A percentile compares a stretch with the other conserved stretches of the same genome.
Conservation (phyloP, 2,888 invertebrate genomes). For the Portevinia maculata region DNA sequence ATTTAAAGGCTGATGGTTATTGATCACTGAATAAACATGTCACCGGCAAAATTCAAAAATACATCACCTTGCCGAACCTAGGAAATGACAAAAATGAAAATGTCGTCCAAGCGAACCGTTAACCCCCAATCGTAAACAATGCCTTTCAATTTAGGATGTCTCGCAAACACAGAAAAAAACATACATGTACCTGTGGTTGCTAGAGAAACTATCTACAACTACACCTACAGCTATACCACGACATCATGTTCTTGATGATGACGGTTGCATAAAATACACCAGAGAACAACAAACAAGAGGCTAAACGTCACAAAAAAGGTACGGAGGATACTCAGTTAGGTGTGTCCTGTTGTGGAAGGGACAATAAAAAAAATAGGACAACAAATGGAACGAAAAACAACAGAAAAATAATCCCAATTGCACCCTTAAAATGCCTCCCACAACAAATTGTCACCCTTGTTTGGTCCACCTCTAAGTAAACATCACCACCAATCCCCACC, state of each 20-base stretch:
- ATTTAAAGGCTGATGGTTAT: constrained; percentile 57
- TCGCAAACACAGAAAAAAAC: constrained; percentile 34
- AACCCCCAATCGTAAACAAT: constrained; percentile 67
- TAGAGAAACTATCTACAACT: constrained; percentile 52
- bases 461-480: constrained; percentile 45
- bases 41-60: constrained; percentile 16
- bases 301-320: constrained; percentile 47
- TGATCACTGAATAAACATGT: constrained; percentile 66
- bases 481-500: constrained; percentile 5
- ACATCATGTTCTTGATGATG: constrained; percentile 67
- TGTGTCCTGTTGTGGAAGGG: constrained; percentile 62
- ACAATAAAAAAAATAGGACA: constrained; percentile 14
- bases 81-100: constrained; percentile 57
- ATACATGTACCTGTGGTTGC: constrained; percentile 49
- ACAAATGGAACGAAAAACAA: constrained; percentile 24
- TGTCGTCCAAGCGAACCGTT: constrained; percentile 66
- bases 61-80: constrained; percentile 12
- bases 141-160: constrained; percentile 54
- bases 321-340: constrained; percentile 56
- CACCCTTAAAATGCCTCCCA: constrained; percentile 61
- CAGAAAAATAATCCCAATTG: constrained; percentile 70
- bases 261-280: constrained; percentile 68
- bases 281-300: constrained; percentile 40
- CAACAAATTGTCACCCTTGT: constrained; percentile 36
- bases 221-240: constrained; percentile 12